Conservation (phyloP, 2,113 vertebrate species). For the Notiomystis cincta region DNA sequence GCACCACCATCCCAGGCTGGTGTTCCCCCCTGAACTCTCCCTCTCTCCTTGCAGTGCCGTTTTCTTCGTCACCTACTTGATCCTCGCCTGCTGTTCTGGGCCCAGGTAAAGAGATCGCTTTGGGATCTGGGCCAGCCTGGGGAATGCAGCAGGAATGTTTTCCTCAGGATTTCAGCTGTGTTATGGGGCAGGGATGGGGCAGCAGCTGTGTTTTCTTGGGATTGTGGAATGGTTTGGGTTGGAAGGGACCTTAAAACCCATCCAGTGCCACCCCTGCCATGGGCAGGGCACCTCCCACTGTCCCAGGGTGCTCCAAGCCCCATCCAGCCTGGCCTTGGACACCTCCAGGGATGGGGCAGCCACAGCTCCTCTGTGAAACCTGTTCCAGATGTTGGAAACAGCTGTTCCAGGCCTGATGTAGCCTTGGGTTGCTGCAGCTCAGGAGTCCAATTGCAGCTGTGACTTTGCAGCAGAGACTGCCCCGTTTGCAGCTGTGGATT, state of each 20-base stretch:
- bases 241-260: background rate
- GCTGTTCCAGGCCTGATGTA: background rate
- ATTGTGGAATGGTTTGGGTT: background rate
- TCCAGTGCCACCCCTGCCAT: background rate
- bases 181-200: background rate
- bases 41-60: conserved; percentile 75
- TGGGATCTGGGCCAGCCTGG: background rate
- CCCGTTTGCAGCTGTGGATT: accelerated
- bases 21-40: background rate
- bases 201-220: background rate
- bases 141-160: background rate
- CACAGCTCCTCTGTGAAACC: background rate
- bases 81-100: conserved; percentile 86
- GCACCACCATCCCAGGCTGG: background rate
- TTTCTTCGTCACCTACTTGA: conserved; percentile 92
- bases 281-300: background rate
- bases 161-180: background rate
- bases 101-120: conserved; percentile 71
- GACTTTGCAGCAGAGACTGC: background rate
- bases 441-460: background rate
- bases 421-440: background rate
- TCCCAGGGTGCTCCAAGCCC: accelerated
- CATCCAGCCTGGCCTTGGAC: accelerated
- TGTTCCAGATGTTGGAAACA: background rate
- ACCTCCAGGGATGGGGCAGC: background rate